Conservation (phyloP, 92 coral and sea anemone genomes). For the Galaxea fascicularis region DNA sequence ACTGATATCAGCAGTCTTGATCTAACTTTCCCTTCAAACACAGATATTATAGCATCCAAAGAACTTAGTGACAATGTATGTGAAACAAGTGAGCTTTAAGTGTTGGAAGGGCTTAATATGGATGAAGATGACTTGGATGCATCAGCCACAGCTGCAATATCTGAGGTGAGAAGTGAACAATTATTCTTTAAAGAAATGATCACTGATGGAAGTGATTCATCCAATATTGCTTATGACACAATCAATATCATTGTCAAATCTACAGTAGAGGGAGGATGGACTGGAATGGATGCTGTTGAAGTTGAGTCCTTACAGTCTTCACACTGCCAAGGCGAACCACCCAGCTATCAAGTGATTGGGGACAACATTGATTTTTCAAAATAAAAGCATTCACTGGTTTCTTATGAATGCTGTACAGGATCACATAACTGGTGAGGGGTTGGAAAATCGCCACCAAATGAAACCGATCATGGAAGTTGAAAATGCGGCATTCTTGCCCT, state of each 20-base stretch:
- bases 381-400: constrained; percentile 84
- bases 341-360: constrained; percentile 69
- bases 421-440: constrained; percentile 32
- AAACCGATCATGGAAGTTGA: constrained; percentile 50
- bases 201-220: background rate
- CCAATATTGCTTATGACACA: background rate
- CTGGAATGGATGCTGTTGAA: background rate
- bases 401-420: constrained; percentile 70
- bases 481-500: constrained; percentile 65
- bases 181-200: background rate
- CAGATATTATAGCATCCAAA: background rate
- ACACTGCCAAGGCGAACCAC: background rate
- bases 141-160: constrained; percentile 1
- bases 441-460: constrained; percentile 50
- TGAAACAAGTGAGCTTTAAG: background rate
- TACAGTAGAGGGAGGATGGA: background rate
- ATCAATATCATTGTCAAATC: background rate
- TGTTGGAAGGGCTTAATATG: background rate
- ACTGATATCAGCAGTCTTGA: constrained; percentile 37
- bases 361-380: constrained; percentile 75
- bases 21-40: constrained; percentile 3
- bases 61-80: background rate
- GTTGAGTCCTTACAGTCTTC: background rate
- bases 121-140: background rate
- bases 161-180: background rate